Conservation (phyloP, 2,888 invertebrate species). For the Drosophila planitibia region DNA sequence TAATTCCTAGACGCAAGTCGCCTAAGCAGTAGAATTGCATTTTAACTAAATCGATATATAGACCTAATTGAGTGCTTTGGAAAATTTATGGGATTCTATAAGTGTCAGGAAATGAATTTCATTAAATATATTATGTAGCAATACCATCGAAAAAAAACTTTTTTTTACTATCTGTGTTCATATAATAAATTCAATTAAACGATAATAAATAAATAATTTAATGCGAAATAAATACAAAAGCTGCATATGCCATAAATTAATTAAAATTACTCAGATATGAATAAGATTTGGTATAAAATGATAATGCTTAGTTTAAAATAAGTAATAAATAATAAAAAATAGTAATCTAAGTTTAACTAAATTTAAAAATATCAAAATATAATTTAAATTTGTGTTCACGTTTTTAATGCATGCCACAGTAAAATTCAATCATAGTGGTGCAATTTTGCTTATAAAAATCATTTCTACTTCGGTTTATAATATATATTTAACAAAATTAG, state of each 20-base stretch:
- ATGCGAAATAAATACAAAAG: background rate
- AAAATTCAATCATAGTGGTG: background rate
- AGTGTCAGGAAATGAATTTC: background rate
- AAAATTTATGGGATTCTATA: too few species aligned
- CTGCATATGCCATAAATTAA: background rate
- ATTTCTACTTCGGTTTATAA: background rate
- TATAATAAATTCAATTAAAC: slow-evolving; percentile 4
- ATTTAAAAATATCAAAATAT: background rate
- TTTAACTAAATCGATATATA: background rate
- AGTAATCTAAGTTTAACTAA: background rate
- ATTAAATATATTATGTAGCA: too few species aligned
- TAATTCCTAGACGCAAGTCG: background rate
- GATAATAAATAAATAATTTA: slow-evolving; percentile 9
- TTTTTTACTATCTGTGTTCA: background rate
- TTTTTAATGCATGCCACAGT: background rate
- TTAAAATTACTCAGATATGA: background rate
- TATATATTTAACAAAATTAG: background rate
- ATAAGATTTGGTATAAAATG: slow-evolving; percentile 17
- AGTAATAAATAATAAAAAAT: background rate
- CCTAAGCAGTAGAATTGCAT: background rate
- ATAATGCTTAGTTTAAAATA: background rate
- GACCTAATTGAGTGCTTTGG: background rate
- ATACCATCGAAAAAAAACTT: background rate
- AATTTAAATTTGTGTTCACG: background rate
- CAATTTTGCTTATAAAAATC: background rate